A percentile compares a stretch with the other conserved stretches of the same genome.
Conservation (phyloP, 2,797 vertebrate species). For the Melopsittacus undulatus region DNA sequence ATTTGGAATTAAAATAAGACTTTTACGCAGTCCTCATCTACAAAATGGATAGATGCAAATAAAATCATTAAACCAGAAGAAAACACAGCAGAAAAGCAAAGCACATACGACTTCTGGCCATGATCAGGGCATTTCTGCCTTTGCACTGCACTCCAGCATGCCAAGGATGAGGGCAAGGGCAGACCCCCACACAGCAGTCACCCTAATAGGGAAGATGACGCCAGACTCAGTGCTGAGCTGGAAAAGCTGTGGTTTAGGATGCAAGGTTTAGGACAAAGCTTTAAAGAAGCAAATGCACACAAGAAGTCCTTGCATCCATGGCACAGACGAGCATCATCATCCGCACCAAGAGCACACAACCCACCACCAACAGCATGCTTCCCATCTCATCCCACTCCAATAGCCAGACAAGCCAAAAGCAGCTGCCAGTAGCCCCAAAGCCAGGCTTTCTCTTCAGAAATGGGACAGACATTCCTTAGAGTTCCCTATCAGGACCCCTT, state of each 20-base stretch:
- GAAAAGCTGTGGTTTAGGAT: not conserved
- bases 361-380: not conserved
- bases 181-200: fast-evolving
- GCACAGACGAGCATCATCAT: not conserved
- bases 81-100: not conserved
- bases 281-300: not conserved
- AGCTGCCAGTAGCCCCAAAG: not conserved
- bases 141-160: fast-evolving
- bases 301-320: not conserved
- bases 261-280: not conserved
- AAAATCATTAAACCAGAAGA: not conserved
- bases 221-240: not conserved
- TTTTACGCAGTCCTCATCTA: not conserved
- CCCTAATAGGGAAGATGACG: not conserved
- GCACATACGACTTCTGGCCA: fast-evolving
- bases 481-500: not conserved
- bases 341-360: not conserved
- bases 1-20: not conserved
- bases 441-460: not conserved
- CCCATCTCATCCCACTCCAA: not conserved
- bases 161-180: not conserved
- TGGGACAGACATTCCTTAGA: not conserved
- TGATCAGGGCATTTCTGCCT: not conserved
- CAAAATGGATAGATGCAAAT: not conserved
- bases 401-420: not conserved